phyloP scores from a whole-genome alignment of 1,140 invertebrate genomes.

The Oscheius sp. region DNA sequence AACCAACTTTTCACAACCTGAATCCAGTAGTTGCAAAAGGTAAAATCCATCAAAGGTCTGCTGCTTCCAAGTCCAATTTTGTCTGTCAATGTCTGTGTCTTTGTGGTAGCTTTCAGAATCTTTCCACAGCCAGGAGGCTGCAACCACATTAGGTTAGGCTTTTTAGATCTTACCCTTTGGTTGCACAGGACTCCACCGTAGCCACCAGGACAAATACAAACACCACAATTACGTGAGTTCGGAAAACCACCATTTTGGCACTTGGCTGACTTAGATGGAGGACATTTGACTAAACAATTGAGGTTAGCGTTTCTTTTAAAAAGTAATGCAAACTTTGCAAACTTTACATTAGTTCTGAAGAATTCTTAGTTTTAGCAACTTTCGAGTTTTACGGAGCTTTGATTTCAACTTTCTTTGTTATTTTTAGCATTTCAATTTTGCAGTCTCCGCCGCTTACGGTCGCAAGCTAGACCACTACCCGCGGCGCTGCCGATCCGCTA shows the following conservation, averaged over 20 bases:
- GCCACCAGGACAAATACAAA: constrained; percentile 45
- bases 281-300: constrained; percentile 27
- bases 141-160: not conserved
- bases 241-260: constrained; percentile 43
- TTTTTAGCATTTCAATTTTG: too few species aligned
- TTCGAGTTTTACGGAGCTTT: too few species aligned
- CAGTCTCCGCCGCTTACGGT: too few species aligned
- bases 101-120: not conserved
- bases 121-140: constrained; percentile 19
- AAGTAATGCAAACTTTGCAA: too few species aligned
- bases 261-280: not conserved
- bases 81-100: not conserved
- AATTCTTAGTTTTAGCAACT: too few species aligned
- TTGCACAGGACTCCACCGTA: constrained; percentile 41
- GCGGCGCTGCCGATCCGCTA: too few species aligned
- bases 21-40: constrained; percentile 23
- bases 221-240: constrained; percentile 39
- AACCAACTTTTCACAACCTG: not conserved
- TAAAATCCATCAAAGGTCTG: constrained; percentile 4
- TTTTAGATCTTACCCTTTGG: constrained; percentile 18
- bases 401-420: too few species aligned
- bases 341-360: too few species aligned
- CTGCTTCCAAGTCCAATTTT: constrained; percentile 10
- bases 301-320: not conserved
- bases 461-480: too few species aligned